These are phyloP conservation scores for Cephalotes varians DNA, from an alignment of 2,888 invertebrate genomes.

Conservation along the genomic window DNA sequence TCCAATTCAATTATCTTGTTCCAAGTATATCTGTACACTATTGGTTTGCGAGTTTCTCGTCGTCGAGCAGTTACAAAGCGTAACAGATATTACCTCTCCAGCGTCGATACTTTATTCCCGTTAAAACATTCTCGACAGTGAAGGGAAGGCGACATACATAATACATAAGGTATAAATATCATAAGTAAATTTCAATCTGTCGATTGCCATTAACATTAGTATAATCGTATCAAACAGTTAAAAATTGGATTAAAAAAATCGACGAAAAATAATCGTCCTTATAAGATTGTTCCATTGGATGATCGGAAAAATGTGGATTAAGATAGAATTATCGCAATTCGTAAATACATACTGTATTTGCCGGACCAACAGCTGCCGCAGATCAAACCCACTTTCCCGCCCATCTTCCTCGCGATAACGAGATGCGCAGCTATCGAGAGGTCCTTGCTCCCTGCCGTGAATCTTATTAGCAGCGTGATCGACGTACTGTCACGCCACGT, in stretches of 20 bases:
- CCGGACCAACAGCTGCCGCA: slow-evolving; percentile 85
- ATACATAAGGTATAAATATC: slow-evolving; percentile 1
- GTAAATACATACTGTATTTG: slow-evolving; percentile 82
- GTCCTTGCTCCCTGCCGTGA: slow-evolving; percentile 41
- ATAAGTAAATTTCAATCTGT: background rate
- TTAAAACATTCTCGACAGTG: slow-evolving; percentile 27
- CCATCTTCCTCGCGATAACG: slow-evolving; percentile 77
- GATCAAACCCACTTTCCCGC: slow-evolving; percentile 85
- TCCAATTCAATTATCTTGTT: slow-evolving; percentile 32
- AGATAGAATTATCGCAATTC: background rate
- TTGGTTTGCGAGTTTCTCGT: slow-evolving; percentile 7
- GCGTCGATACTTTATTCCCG: slow-evolving; percentile 24
- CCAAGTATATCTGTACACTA: slow-evolving; percentile 7
- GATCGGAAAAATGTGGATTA: background rate
- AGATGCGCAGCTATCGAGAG: slow-evolving; percentile 49
- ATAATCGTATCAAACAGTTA: background rate
- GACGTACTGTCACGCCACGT: slow-evolving; percentile 57
- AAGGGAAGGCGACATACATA: slow-evolving; percentile 38
- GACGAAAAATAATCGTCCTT: background rate
- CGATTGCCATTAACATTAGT: background rate
- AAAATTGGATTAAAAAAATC: background rate
- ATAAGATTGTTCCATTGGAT: background rate
- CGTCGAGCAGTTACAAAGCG: slow-evolving; percentile 5
- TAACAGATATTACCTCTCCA: background rate
- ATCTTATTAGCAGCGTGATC: slow-evolving; percentile 47